Conservation (phyloP, 2,888 invertebrate species). For the Tachina grossa region DNA sequence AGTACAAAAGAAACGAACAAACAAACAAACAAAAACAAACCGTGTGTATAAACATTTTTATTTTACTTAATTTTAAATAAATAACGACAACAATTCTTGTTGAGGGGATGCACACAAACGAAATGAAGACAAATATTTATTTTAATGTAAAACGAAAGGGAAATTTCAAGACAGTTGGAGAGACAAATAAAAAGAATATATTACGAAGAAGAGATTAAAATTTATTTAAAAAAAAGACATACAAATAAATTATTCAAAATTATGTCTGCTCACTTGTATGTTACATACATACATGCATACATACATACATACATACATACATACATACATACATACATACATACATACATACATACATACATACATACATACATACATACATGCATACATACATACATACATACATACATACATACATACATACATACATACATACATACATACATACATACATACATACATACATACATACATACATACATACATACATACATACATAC, state of each 20-base stretch:
- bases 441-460: no score
- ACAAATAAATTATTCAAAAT: conserved; percentile 33
- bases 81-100: conserved; percentile 4
- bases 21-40: conserved; percentile 29
- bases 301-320: no score
- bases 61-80: conserved; percentile 40
- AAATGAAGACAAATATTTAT: conserved; percentile 12
- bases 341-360: no score
- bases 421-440: no score
- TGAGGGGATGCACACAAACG: neutral
- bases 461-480: no score
- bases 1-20: conserved; percentile 45
- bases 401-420: no score
- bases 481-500: no score
- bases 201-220: conserved; percentile 11
- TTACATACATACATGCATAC: no score
- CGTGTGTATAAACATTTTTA: conserved; percentile 35
- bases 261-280: conserved; percentile 37
- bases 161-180: conserved; percentile 33
- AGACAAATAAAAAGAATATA: neutral
- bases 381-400: no score
- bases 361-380: no score
- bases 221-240: conserved; percentile 3
- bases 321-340: no score
- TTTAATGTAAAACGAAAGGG: conserved; percentile 45